phyloP scores from a whole-genome alignment of 2,113 vertebrate genomes.

The Mungos mungo region DNA sequence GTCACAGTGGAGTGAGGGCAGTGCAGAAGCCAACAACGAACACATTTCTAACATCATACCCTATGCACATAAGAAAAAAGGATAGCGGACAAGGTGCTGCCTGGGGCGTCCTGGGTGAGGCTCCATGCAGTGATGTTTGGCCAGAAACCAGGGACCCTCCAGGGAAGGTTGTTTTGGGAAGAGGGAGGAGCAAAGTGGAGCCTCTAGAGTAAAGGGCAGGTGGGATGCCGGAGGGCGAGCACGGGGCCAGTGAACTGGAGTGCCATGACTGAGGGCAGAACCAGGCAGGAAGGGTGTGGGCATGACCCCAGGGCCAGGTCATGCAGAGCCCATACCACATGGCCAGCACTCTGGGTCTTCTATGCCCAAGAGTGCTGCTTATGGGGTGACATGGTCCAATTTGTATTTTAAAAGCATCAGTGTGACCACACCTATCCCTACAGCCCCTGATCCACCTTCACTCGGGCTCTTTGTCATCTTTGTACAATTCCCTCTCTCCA shows the following conservation, averaged over 20 bases:
- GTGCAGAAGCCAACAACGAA: background rate
- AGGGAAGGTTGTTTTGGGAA: background rate
- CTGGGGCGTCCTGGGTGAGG: background rate
- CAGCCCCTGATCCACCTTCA: background rate
- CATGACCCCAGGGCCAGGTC: background rate
- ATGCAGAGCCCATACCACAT: background rate
- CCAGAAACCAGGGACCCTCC: background rate
- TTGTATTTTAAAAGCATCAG: background rate
- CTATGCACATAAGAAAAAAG: too few species aligned
- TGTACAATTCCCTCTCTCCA: background rate
- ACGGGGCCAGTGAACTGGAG: background rate
- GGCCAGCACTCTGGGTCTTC: background rate
- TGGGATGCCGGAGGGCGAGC: background rate
- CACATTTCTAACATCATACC: background rate
- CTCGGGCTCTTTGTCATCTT: background rate
- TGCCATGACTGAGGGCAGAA: background rate
- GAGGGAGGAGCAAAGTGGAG: background rate
- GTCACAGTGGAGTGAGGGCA: background rate
- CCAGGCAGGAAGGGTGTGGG: background rate
- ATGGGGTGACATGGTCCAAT: background rate
- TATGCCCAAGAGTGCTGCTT: background rate
- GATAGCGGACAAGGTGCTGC: background rate
- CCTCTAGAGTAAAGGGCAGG: background rate
- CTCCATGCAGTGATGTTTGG: background rate
- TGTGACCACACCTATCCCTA: background rate